Percentiles rank a stretch among this genome's conserved stretches.
These are phyloP conservation scores for Hiodon alosoides DNA, from an alignment of 2,113 vertebrate species.

Conservation along the genomic window DNA sequence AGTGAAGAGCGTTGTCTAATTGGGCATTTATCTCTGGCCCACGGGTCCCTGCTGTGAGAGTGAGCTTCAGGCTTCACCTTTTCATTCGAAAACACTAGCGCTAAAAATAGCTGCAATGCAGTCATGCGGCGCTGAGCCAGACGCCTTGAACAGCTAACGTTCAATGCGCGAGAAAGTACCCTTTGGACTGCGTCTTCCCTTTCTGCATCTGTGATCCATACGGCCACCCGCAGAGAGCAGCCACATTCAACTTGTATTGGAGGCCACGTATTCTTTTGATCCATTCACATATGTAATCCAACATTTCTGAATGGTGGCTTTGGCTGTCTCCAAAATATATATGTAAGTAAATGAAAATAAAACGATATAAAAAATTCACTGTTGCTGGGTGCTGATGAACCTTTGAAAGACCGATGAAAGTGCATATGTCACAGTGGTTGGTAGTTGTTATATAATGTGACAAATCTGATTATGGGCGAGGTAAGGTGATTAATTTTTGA, in stretches of 20 bases:
- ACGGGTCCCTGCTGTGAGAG: constrained; percentile 39
- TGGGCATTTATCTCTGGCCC: constrained; percentile 50
- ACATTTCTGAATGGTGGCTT: background rate
- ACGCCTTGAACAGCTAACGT: background rate
- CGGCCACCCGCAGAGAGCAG: background rate
- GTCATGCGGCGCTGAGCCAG: constrained; percentile 15
- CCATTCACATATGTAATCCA: background rate
- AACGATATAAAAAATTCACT: background rate
- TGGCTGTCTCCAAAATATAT: background rate
- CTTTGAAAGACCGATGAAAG: no score
- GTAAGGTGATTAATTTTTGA: background rate
- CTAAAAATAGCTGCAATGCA: constrained; percentile 38
- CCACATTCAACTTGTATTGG: background rate
- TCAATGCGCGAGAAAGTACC: constrained; percentile 17
- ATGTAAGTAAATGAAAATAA: background rate
- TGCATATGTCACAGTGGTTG: background rate
- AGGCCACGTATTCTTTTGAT: background rate
- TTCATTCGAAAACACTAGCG: constrained; percentile 12
- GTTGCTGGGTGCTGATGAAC: background rate
- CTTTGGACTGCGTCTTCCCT: constrained; percentile 12
- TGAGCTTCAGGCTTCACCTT: constrained; percentile 38
- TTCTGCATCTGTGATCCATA: background rate
- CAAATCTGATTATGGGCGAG: background rate
- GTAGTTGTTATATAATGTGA: background rate
- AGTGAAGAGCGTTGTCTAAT: constrained; percentile 25